Percentiles rank a stretch among this genome's conserved stretches.
Conservation (phyloP, 2,113 vertebrate species). For the Zosterops lateralis region DNA sequence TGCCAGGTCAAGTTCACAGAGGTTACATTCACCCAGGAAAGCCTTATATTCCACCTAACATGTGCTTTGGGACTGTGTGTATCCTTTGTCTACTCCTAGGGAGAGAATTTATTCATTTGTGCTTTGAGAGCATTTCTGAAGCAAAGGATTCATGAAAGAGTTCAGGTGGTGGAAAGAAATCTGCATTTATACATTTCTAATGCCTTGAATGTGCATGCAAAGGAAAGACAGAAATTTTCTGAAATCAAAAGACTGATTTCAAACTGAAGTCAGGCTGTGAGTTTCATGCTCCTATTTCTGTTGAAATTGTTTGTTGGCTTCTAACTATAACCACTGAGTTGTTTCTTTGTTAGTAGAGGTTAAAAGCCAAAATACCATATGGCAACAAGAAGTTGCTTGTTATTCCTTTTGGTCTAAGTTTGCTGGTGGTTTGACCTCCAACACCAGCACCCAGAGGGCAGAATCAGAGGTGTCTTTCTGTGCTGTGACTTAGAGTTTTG, state of each 20-base stretch:
- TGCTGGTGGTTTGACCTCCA: not conserved
- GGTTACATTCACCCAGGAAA: not conserved
- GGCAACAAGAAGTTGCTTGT: not conserved
- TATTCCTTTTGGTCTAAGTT: not conserved
- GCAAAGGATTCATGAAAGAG: not conserved
- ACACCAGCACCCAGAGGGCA: not conserved
- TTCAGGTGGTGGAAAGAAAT: not conserved
- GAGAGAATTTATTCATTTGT: not conserved
- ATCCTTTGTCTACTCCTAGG: not conserved
- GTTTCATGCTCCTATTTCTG: not conserved
- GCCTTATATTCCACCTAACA: not conserved
- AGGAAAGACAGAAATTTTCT: not conserved
- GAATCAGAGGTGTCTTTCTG: not conserved
- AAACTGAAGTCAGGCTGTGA: not conserved
- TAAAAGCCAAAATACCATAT: not conserved
- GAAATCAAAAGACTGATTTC: not conserved
- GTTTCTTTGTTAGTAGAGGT: not conserved
- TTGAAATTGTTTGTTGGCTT: not conserved
- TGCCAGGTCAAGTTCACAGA: not conserved
- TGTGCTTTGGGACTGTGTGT: not conserved
- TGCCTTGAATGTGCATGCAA: not conserved
- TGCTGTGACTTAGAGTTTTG: accelerated
- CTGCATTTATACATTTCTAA: not conserved
- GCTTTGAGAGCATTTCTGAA: not conserved
- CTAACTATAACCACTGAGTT: not conserved